phyloP scores from a whole-genome alignment of 2,797 vertebrate species.

The Atherinosoma microstoma region DNA sequence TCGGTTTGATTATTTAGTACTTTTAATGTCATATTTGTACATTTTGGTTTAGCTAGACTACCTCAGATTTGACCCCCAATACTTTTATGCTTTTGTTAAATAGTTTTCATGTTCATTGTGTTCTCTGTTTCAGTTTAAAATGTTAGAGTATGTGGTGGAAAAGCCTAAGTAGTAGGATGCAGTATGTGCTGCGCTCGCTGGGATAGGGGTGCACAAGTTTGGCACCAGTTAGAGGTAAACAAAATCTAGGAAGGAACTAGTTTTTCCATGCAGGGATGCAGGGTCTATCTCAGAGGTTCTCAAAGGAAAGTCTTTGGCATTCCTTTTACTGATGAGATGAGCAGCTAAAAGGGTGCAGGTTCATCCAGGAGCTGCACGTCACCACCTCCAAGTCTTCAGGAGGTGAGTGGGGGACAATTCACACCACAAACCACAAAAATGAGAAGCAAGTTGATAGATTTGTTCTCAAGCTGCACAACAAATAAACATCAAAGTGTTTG shows the following conservation, averaged over 20 bases:
- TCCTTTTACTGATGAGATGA: too few relatives aligned
- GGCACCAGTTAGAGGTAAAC: background rate
- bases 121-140: background rate
- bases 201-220: too few relatives aligned
- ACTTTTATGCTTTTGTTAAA: background rate
- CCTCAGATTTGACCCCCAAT: slow-evolving; percentile 56
- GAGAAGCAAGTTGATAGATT: background rate
- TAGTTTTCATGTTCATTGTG: background rate
- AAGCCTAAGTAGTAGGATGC: background rate
- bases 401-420: too few relatives aligned
- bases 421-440: too few relatives aligned
- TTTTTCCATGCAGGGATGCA: too few relatives aligned
- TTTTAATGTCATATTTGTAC: slow-evolving; percentile 32
- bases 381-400: too few relatives aligned
- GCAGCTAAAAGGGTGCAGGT: too few relatives aligned
- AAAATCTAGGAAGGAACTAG: background rate
- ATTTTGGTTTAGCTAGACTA: slow-evolving; percentile 60
- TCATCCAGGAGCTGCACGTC: too few relatives aligned
- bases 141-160: slow-evolving; percentile 14
- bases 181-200: too few relatives aligned
- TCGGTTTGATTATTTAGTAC: slow-evolving; percentile 20
- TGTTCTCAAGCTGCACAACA: background rate
- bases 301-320: too few relatives aligned
- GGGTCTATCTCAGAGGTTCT: too few relatives aligned
- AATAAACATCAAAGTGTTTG: too few relatives aligned